Evolutionary conservation across 1,140 invertebrate species (phyloP), one percentile per base, ranked within the genome.

Genomic region (Bicyclus anynana): DNA sequence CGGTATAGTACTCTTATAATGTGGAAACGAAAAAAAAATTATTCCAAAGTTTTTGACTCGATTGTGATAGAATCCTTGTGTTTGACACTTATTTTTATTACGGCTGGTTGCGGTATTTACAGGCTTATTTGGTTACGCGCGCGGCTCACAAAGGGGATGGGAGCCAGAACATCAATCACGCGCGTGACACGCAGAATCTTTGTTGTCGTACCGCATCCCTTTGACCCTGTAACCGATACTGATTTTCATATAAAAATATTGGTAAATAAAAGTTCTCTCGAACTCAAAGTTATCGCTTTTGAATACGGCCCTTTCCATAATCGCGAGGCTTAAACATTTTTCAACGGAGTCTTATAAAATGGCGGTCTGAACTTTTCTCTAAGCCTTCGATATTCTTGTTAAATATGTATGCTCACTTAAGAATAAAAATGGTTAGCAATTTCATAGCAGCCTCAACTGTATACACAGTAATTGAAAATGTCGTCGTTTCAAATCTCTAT

Each of bases 151-250:
- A 69, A 65, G 65, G 56, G 64, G 54, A 52, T 53, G 37, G 55
- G 59, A 58, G 67, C 37, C 62, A 37, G 59, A 49, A 42, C 60
- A 76, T 76, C 71, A 76, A 74, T 76, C 73, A 73, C 55, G 48
- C 33, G 16, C 59, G 61, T 72, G 73, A 73, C 66, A 59, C 51
- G 65, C 66, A 64, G 48, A 65, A 71, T 65, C 62, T 68, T 70
- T 67, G 65, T 68, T 70, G 62, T 62, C 58, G 56, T 50, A 40
- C 29, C 64, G 52, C 50, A 64, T 70, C 40, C 40, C 18, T 72
- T 75, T 68, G 63, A 33, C 55, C 59, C 56, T 59, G 64, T 59
- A 57, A 59, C 38, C 49, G 56, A 16, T 52, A 27, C 56, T 52
- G 56, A 59, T 59, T 50, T 59, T 29, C 42, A 52, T 52, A 52